Evolutionary conservation across 2,888 invertebrate genomes (phyloP).

Genomic region (Hoplodrina ambigua): DNA sequence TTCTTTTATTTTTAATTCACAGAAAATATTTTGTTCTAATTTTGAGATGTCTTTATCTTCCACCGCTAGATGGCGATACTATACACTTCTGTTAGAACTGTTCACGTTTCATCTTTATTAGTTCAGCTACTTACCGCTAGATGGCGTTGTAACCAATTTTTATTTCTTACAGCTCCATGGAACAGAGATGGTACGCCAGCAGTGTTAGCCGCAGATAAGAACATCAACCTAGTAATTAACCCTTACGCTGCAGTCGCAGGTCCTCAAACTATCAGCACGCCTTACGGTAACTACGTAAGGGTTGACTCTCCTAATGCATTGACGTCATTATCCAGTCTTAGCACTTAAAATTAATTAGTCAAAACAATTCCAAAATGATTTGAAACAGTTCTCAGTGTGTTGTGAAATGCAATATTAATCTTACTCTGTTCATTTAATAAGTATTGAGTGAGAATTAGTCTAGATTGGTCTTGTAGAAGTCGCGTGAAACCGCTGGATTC

Average conservation of each 20-base stretch:
- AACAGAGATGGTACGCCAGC: conserved; percentile 74
- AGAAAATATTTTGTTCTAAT: background rate
- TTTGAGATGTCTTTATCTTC: fast-evolving
- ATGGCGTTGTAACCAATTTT: conserved; percentile 58
- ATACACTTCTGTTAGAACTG: background rate
- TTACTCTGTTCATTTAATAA: background rate
- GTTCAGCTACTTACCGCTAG: conserved; percentile 47
- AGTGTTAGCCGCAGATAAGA: conserved; percentile 60
- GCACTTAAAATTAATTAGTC: conserved; percentile 17
- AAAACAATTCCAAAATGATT: background rate
- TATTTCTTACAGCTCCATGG: conserved; percentile 77
- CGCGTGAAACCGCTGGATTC: no score
- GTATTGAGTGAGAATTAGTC: background rate
- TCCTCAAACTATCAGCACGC: conserved; percentile 84
- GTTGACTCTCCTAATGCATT: conserved; percentile 57
- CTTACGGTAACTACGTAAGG: conserved; percentile 82
- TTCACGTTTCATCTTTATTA: background rate
- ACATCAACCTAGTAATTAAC: conserved; percentile 69
- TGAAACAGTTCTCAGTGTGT: background rate
- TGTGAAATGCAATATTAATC: background rate
- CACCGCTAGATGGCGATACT: conserved; percentile 3
- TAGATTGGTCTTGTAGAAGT: no score
- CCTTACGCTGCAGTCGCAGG: conserved; percentile 71
- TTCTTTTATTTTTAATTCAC: background rate
- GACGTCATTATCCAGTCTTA: conserved; percentile 36